Base-by-base conservation (phyloP, 92 coral and sea anemone species). In the Phenganax subtilis region DNA sequence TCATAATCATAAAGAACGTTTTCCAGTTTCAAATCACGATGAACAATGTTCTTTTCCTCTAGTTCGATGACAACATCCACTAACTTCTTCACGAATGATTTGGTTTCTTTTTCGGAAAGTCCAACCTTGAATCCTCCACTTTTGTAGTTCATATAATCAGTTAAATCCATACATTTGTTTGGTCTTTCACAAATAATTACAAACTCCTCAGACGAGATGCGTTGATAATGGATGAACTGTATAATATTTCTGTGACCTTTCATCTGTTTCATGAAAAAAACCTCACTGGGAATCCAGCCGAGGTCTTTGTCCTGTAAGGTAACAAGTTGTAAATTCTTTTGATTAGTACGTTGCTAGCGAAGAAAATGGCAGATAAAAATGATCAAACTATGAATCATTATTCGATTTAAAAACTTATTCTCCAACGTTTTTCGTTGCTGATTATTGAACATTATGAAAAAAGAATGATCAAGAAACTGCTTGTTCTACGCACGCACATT, bases 1-100 rank as follows among this genome's bases (percentile, higher is more conserved):
- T 74, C 79, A 10, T 52, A 74, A 62, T 74, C 79, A 20, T 51
- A 51, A n/a, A 74, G 60, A 54, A 74, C 25, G 53, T 74, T 74
- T 37, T 74, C 79, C 7, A 54, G 30, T 51, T 74, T 74, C 3
- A 74, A 10, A 20, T 74, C 79, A 25, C 79, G 58, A 54, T 74
- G 79, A 74, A 74, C 60, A 15, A 74, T 51, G 10, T 74, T 51
- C 11, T 74, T 54, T 12, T n/a, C 54, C 60, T 74, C 61, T 62
- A 74, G 52, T 54, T 25, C 37, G 12, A 51, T 6, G 0, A 16
- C 59, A 12, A 74, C 31, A 53, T 56, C 60, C 9, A 51, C 30
- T 37, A 74, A 51, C 27, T 28, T 54, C 60, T 53, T 51, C 12
- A 14, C 12, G 14, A 10, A 7, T 54, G 12, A 52, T 54, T 56